A percentile compares a stretch with the other conserved stretches of the same genome.
Evolutionary conservation across 53 echinoderm and acorn worm genomes (phyloP).

Genomic region (Stichopus horrens): DNA sequence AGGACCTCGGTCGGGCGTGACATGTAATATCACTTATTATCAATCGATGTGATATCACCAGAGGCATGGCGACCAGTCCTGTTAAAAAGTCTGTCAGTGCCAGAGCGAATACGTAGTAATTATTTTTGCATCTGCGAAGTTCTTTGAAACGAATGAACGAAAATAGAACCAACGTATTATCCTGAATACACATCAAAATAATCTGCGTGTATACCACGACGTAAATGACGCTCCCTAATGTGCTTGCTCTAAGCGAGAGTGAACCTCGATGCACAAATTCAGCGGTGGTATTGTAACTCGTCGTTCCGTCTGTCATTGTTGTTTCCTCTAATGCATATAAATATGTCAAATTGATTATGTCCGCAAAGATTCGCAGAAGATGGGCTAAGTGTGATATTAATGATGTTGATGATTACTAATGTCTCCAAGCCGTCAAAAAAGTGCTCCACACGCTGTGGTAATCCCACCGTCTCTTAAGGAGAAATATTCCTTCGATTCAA

Average conservation of each 20-base stretch:
- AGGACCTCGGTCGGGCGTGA: not conserved
- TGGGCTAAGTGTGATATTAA: too few species aligned
- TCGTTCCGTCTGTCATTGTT: too few species aligned
- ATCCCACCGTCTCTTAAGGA: too few species aligned
- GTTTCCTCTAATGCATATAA: too few species aligned
- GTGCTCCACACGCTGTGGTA: too few species aligned
- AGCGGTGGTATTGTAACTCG: too few species aligned
- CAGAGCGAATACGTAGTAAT: not conserved
- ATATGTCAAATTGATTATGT: too few species aligned
- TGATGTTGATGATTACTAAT: too few species aligned
- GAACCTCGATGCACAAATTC: too few species aligned
- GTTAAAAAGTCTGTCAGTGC: not conserved
- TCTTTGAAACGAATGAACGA: constrained; percentile 1
- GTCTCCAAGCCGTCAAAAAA: too few species aligned
- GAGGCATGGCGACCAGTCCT: constrained; percentile 2
- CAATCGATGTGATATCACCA: not conserved
- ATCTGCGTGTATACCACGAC: constrained; percentile 11
- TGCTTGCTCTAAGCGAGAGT: not conserved
- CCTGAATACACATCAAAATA: not conserved
- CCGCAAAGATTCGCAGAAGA: too few species aligned
- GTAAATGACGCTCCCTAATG: not conserved
- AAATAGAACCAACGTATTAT: not conserved
- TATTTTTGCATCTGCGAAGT: not conserved
- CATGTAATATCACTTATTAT: constrained; percentile 13
- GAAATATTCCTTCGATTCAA: too few species aligned